Conservation (phyloP, 2,888 invertebrate genomes). For the Rhagium mordax region DNA sequence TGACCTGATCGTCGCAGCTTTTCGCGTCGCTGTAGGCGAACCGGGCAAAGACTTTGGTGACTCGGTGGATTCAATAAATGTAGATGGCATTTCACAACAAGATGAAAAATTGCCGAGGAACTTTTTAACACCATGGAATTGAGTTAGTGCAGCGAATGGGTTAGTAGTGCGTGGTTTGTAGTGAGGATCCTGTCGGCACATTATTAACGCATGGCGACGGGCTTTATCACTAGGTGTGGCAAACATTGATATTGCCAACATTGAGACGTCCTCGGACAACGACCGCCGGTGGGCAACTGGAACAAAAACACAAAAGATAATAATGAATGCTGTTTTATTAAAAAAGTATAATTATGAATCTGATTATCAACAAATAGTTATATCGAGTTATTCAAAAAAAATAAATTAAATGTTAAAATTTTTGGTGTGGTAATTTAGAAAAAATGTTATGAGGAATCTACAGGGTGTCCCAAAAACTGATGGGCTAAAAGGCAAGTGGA, state of each 20-base stretch:
- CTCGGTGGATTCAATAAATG: constrained; percentile 70
- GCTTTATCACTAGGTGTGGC: constrained; percentile 83
- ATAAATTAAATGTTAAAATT: no score
- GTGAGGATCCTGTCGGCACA: constrained; percentile 88
- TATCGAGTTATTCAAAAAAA: no score
- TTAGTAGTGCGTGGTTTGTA: constrained; percentile 82
- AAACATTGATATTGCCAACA: constrained; percentile 75
- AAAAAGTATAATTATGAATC: no score
- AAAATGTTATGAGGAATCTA: no score
- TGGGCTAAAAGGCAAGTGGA: no score
- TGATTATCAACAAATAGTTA: no score
- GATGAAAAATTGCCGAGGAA: constrained; percentile 86
- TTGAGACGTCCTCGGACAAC: constrained; percentile 79
- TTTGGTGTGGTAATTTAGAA: no score
- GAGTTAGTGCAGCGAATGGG: constrained; percentile 82
- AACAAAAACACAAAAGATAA: constrained; percentile 15
- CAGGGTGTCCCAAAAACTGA: no score
- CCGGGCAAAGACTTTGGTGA: constrained; percentile 72
- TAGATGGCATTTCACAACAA: constrained; percentile 84
- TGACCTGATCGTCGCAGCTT: constrained; percentile 62
- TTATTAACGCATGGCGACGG: constrained; percentile 82
- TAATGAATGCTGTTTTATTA: no score
- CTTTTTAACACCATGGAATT: constrained; percentile 87
- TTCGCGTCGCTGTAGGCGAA: constrained; percentile 71
- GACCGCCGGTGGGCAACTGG: constrained; percentile 81